Conservation (phyloP, 1,140 invertebrate genomes). For the Brachystomella parvula region DNA sequence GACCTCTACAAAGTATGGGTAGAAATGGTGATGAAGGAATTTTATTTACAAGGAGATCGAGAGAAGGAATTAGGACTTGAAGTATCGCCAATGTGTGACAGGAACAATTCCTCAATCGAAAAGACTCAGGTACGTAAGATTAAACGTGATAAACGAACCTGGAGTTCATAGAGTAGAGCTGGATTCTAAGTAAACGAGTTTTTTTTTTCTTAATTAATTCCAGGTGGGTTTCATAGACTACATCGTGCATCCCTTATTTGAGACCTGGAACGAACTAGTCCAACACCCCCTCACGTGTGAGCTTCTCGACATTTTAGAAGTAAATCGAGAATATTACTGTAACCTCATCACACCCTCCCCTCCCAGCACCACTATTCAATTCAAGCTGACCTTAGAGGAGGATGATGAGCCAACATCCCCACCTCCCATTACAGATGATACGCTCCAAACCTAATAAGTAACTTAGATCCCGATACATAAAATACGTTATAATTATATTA, state of each 20-base stretch:
- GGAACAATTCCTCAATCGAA: constrained; percentile 89
- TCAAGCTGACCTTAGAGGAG: constrained; percentile 5
- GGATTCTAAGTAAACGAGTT: constrained; percentile 1
- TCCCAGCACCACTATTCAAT: constrained; percentile 28
- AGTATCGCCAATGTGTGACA: constrained; percentile 96
- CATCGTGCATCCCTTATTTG: constrained; percentile 98
- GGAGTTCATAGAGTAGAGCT: neutral
- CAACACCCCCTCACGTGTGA: constrained; percentile 91
- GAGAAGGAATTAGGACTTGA: constrained; percentile 88
- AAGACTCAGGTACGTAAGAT: constrained; percentile 86
- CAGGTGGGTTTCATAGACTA: constrained; percentile 98
- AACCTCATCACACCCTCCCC: constrained; percentile 58
- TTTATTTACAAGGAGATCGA: constrained; percentile 91
- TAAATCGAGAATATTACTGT: constrained; percentile 97
- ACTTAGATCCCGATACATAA: too few species aligned
- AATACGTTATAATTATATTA: too few species aligned
- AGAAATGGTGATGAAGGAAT: constrained; percentile 88
- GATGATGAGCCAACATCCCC: constrained; percentile 3
- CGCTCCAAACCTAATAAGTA: too few species aligned
- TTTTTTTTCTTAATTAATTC: constrained; percentile 27
- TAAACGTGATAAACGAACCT: too few species aligned
- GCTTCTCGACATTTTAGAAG: constrained; percentile 93
- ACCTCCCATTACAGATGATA: neutral
- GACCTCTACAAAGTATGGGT: constrained; percentile 89
- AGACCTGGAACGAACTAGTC: constrained; percentile 98